Evolutionary conservation across 2,113 vertebrate species (phyloP).

Genomic region (Rhinolophus sinicus): DNA sequence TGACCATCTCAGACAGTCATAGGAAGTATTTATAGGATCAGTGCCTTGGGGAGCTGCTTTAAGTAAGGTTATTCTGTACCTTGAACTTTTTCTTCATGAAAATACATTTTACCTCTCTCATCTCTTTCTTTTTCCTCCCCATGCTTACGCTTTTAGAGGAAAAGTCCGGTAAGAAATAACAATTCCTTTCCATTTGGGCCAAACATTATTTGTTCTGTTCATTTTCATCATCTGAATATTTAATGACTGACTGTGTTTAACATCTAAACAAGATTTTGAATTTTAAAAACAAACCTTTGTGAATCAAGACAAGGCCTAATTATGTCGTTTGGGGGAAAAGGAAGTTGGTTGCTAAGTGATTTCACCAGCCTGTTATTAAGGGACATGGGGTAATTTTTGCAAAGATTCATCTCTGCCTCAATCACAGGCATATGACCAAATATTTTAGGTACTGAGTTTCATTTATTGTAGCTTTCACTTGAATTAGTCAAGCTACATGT

Average conservation of each 20-base stretch:
- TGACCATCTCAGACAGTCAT: background rate
- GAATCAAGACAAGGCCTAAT: background rate
- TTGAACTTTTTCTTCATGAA: background rate
- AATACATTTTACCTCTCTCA: slow-evolving; percentile 62
- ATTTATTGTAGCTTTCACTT: background rate
- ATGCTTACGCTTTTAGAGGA: slow-evolving; percentile 89
- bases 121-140: slow-evolving; percentile 64
- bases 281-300: slow-evolving; percentile 48
- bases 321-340: background rate
- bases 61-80: background rate
- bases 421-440: background rate
- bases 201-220: slow-evolving; percentile 4
- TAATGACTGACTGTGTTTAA: slow-evolving; percentile 37
- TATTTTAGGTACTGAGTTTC: background rate
- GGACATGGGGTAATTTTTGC: background rate
- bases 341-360: slow-evolving; percentile 56
- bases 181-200: background rate
- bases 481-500: background rate
- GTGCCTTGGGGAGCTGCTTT: background rate
- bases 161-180: slow-evolving; percentile 95
- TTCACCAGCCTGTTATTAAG: slow-evolving; percentile 32
- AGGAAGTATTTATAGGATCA: background rate
- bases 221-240: background rate
- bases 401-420: slow-evolving; percentile 7
- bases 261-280: slow-evolving; percentile 37